These are phyloP conservation scores for Peromyscus leucopus DNA, from an alignment of 2,113 vertebrate species.

Conservation along the genomic window DNA sequence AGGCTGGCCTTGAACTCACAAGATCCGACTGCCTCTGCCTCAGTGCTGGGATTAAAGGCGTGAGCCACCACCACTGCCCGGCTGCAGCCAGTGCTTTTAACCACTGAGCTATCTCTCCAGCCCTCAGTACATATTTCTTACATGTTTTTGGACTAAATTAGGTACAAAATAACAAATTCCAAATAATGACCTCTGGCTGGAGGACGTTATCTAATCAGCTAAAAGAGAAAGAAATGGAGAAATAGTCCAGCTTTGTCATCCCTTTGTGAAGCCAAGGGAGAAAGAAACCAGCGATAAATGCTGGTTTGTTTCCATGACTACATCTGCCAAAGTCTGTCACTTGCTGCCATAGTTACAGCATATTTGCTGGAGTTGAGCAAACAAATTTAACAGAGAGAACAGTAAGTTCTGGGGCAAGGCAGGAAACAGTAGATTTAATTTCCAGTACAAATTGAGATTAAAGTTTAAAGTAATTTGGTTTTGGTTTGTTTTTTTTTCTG, in stretches of 20 bases:
- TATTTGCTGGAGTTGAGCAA: not conserved
- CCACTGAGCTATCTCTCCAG: not conserved
- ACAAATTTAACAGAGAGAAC: not conserved
- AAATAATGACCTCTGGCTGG: slow-evolving; percentile 16
- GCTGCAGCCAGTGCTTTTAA: not conserved
- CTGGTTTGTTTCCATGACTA: slow-evolving; percentile 6
- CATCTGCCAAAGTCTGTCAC: not conserved
- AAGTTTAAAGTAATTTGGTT: not conserved
- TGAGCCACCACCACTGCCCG: too few relatives aligned
- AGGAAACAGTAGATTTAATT: slow-evolving; percentile 39
- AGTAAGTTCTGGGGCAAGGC: slow-evolving; percentile 18
- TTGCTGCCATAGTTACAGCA: not conserved
- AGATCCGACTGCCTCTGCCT: too few relatives aligned
- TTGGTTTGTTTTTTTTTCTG: too few relatives aligned
- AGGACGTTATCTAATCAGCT: slow-evolving; percentile 14
- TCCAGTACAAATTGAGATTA: not conserved
- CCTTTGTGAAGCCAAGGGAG: slow-evolving; percentile 40
- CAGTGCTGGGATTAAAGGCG: too few relatives aligned
- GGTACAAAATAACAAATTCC: not conserved
- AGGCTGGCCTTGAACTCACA: too few relatives aligned
- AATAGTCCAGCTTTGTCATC: not conserved
- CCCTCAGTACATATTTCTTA: not conserved
- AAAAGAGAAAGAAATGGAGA: slow-evolving; percentile 12
- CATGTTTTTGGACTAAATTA: slow-evolving; percentile 1
- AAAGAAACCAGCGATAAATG: slow-evolving; percentile 32